Evolutionary conservation across 2,888 invertebrate species (phyloP).

Genomic region (Tenodera sinensis): DNA sequence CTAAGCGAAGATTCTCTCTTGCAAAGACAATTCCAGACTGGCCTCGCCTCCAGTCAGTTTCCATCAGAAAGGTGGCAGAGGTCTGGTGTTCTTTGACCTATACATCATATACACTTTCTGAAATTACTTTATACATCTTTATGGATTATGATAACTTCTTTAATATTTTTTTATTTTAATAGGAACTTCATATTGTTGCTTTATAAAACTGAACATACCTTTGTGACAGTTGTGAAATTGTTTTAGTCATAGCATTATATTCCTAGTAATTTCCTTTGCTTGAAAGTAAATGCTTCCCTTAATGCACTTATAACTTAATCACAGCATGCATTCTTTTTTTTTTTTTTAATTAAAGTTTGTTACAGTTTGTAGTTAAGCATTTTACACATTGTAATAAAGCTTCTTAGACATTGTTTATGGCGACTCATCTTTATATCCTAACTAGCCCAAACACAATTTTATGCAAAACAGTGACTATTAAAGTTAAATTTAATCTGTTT

Average conservation of each 20-base stretch:
- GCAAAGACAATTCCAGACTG: conserved; percentile 96
- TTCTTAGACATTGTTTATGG: neutral
- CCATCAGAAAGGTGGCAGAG: conserved; percentile 27
- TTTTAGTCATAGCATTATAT: neutral
- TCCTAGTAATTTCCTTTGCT: neutral
- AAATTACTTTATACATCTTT: neutral
- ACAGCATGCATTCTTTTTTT: neutral
- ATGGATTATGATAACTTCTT: neutral
- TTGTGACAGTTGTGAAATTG: neutral
- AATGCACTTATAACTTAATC: neutral
- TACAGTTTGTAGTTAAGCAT: too few species aligned
- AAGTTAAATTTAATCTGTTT: neutral
- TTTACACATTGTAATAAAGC: neutral
- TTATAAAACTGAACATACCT: neutral
- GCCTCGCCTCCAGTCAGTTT: conserved; percentile 69
- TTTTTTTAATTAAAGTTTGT: neutral
- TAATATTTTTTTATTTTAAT: neutral
- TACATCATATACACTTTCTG: neutral
- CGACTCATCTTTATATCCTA: neutral
- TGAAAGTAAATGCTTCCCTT: neutral
- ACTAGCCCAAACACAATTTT: neutral
- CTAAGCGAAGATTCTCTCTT: conserved; percentile 76
- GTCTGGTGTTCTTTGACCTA: conserved; percentile 28
- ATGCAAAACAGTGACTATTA: neutral
- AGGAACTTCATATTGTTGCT: neutral